Evolutionary conservation across 1,140 invertebrate genomes (phyloP).

Genomic region (Tetramorium parvispinum): DNA sequence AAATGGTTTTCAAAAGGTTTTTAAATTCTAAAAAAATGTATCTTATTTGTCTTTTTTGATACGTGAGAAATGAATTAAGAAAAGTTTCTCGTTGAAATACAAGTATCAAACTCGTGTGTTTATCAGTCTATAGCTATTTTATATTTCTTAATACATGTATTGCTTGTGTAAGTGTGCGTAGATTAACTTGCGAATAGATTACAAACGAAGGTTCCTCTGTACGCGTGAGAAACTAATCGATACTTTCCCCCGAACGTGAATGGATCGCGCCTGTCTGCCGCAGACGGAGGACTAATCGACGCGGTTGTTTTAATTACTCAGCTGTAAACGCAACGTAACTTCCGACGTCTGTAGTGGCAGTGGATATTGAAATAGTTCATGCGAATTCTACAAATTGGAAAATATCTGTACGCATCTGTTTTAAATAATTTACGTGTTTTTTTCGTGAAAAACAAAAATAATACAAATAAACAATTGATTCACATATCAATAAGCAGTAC

Average conservation of each 20-base stretch:
- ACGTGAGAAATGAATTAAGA: neutral
- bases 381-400: conserved; percentile 32
- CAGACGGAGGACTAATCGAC: conserved; percentile 55
- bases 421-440: neutral
- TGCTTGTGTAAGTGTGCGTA: neutral
- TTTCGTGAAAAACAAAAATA: neutral
- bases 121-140: neutral
- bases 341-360: neutral
- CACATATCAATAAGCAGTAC: neutral
- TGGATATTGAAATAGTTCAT: conserved; percentile 55
- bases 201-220: neutral
- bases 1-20: neutral
- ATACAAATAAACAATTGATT: neutral
- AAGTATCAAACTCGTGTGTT: neutral
- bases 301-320: conserved; percentile 62
- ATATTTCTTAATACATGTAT: neutral
- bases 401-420: neutral
- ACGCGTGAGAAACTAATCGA: conserved; percentile 49
- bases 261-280: conserved; percentile 33
- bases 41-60: neutral
- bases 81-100: neutral
- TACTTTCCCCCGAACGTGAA: conserved; percentile 42
- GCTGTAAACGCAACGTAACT: conserved; percentile 16
- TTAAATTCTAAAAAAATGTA: neutral
- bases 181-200: conserved; percentile 47